Percentiles rank a stretch among this genome's conserved stretches.
Conservation (phyloP, 2,113 vertebrate species). For the Pseudolaguvia tuberculata region DNA sequence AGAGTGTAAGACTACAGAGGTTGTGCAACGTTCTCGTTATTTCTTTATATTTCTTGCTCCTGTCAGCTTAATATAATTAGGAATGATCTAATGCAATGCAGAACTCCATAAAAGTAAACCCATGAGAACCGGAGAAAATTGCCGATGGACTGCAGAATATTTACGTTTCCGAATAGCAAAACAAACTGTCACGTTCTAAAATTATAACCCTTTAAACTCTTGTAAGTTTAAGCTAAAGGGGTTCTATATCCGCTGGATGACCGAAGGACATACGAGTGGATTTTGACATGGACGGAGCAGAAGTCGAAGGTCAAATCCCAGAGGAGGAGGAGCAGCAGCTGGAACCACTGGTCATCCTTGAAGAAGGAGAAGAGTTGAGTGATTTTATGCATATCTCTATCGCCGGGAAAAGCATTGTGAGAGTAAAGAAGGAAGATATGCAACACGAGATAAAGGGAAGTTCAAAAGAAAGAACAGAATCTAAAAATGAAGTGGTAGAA, state of each 20-base stretch:
- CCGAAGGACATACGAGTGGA: slow-evolving; percentile 41
- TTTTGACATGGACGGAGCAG: slow-evolving; percentile 27
- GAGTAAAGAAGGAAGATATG: slow-evolving; percentile 31
- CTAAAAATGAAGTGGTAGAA: not conserved
- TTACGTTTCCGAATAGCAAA: not conserved
- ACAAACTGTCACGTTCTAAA: not conserved
- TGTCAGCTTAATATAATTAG: not conserved
- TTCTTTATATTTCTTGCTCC: not conserved
- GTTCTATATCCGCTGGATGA: slow-evolving; percentile 43
- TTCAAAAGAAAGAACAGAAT: slow-evolving; percentile 4
- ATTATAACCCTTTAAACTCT: slow-evolving; percentile 22
- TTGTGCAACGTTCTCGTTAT: slow-evolving; percentile 11
- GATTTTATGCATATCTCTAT: slow-evolving; percentile 29
- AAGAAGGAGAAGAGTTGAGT: slow-evolving; percentile 56
- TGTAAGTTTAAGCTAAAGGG: slow-evolving; percentile 19
- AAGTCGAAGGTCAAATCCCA: slow-evolving; percentile 53
- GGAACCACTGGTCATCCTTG: slow-evolving; percentile 59
- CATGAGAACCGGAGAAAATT: not conserved
- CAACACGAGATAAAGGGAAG: slow-evolving; percentile 8
- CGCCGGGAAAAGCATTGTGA: not conserved
- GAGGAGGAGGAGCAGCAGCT: slow-evolving; percentile 41
- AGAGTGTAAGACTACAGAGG: not conserved
- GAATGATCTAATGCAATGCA: not conserved
- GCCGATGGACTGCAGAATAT: slow-evolving; percentile 3
- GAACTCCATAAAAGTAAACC: slow-evolving; percentile 2